These are phyloP conservation scores for Hoplodrina blanda DNA, from an alignment of 2,888 invertebrate species.

Conservation along the genomic window DNA sequence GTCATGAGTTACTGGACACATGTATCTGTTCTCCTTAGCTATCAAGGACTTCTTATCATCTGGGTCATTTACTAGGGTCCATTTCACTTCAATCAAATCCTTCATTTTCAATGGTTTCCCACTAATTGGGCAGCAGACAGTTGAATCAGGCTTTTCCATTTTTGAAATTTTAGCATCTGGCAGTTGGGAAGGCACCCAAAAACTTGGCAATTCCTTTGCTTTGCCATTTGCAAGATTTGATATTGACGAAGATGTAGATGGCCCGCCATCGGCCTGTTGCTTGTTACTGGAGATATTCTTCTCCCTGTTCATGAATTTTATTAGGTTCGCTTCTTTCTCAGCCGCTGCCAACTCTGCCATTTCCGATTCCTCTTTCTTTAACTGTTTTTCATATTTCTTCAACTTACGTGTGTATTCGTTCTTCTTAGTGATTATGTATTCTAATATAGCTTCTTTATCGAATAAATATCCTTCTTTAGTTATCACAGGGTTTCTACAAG, in stretches of 20 bases:
- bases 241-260: conserved; percentile 89
- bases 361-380: conserved; percentile 94
- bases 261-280: conserved; percentile 57
- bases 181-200: conserved; percentile 98
- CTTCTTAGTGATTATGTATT: conserved; percentile 98
- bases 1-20: conserved; percentile 99
- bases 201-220: conserved; percentile 96
- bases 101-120: conserved; percentile 96
- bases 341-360: conserved; percentile 92
- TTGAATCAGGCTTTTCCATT: conserved; percentile 83
- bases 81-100: conserved; percentile 97
- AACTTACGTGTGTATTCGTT: conserved; percentile 96
- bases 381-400: conserved; percentile 97
- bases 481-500: conserved; percentile 97
- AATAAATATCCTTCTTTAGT: conserved; percentile 96
- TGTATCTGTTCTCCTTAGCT: conserved; percentile 97
- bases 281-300: conserved; percentile 92
- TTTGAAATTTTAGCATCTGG: conserved; percentile 95
- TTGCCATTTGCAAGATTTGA: conserved; percentile 95
- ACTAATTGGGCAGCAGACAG: conserved; percentile 85
- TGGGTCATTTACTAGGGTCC: conserved; percentile 97
- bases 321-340: conserved; percentile 94
- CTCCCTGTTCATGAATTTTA: conserved; percentile 95
- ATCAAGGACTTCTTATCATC: conserved; percentile 96
- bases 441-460: conserved; percentile 98